These are phyloP conservation scores for Irena cyanogastra DNA, from an alignment of 2,113 vertebrate genomes.

Conservation along the genomic window DNA sequence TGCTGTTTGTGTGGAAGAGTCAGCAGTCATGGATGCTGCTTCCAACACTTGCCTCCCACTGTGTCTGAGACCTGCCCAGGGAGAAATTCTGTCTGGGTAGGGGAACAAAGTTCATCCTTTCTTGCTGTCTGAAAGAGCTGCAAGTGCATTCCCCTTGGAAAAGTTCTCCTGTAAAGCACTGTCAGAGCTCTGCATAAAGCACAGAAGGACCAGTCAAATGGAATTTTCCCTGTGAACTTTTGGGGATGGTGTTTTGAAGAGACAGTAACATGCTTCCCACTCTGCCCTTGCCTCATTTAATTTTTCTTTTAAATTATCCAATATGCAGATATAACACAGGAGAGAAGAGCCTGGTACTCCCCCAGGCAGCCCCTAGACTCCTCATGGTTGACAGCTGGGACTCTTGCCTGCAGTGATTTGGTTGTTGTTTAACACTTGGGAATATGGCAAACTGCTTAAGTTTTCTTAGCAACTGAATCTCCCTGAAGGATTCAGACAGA, in stretches of 20 bases:
- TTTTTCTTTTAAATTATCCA: constrained; percentile 4
- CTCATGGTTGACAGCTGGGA: constrained; percentile 5
- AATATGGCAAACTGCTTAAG: neutral
- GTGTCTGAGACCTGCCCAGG: neutral
- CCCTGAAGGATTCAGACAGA: constrained; percentile 5
- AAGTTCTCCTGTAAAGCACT: neutral
- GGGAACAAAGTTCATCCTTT: neutral
- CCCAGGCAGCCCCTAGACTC: neutral
- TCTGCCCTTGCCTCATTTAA: neutral
- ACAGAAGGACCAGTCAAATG: neutral
- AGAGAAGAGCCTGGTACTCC: constrained; percentile 9
- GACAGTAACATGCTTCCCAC: neutral
- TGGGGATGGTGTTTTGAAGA: neutral
- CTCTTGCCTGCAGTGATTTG: neutral
- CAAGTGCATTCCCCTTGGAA: neutral
- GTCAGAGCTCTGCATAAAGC: neutral
- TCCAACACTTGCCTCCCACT: neutral
- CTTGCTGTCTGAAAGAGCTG: neutral
- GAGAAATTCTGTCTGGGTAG: neutral
- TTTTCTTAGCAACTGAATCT: constrained; percentile 13
- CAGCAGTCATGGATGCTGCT: neutral
- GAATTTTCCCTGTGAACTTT: neutral
- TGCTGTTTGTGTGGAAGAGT: neutral
- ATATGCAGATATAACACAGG: neutral
- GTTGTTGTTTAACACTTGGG: neutral